These are phyloP conservation scores for Pteropus alecto DNA, from an alignment of 2,113 vertebrate genomes.

Conservation along the genomic window DNA sequence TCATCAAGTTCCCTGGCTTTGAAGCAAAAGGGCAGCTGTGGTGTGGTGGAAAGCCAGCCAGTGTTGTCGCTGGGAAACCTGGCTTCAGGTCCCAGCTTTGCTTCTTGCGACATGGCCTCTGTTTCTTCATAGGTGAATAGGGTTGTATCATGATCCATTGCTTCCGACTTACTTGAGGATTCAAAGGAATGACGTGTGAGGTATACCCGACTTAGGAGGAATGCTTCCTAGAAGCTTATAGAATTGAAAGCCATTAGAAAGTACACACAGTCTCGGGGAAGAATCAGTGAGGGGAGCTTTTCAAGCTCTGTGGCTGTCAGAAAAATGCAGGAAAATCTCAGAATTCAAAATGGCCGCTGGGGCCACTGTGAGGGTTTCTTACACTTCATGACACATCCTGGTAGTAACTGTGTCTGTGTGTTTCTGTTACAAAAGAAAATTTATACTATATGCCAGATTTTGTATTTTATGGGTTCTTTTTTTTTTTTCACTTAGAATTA, in stretches of 20 bases:
- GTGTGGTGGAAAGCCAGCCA: background rate
- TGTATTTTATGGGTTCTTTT: background rate
- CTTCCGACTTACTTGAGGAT: background rate
- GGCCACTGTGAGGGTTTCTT: background rate
- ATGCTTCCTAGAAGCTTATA: background rate
- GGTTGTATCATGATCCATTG: rapidly evolving
- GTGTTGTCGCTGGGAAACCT: background rate
- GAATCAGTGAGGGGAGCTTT: background rate
- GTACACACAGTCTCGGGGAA: background rate
- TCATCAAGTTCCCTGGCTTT: background rate
- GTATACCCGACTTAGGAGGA: background rate
- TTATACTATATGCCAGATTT: background rate
- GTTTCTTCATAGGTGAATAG: background rate
- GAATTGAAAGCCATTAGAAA: background rate
- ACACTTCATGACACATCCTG: background rate
- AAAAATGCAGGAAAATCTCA: background rate
- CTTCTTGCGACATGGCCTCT: background rate
- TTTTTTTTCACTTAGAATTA: background rate
- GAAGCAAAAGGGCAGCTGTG: background rate
- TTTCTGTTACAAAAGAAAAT: background rate
- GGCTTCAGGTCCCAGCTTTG: background rate
- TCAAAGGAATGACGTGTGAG: background rate
- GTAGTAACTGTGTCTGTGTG: background rate
- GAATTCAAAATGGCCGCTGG: background rate
- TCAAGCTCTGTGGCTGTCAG: background rate